Conservation (phyloP, 2,113 vertebrate species). For the Dasypus novemcinctus region DNA sequence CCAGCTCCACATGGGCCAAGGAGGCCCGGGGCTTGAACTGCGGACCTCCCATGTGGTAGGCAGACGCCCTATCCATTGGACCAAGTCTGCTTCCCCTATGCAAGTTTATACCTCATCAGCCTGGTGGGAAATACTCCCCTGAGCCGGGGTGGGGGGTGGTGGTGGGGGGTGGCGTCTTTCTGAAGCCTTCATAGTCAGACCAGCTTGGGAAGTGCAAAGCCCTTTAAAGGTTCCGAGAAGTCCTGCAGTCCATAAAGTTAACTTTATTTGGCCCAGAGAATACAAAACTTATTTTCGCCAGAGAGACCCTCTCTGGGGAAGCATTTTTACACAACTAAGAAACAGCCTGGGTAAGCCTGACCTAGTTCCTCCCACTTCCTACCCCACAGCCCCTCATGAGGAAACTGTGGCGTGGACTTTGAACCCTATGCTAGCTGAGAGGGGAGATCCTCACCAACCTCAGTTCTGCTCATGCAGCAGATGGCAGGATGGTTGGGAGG, state of each 20-base stretch:
- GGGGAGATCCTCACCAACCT: not conserved
- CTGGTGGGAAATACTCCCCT: not conserved
- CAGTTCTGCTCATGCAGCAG: not conserved
- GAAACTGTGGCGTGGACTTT: not conserved
- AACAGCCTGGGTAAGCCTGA: not conserved
- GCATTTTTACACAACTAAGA: slow-evolving; percentile 6
- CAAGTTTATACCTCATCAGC: not conserved
- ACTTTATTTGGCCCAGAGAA: not conserved
- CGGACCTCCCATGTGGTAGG: too few species aligned
- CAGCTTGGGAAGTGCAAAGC: not conserved
- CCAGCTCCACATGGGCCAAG: too few species aligned
- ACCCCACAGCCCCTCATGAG: rapidly evolving
- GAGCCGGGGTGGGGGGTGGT: too few species aligned
- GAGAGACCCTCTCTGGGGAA: not conserved
- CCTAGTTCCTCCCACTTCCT: not conserved
- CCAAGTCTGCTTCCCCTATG: too few species aligned
- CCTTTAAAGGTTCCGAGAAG: not conserved
- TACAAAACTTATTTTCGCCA: not conserved
- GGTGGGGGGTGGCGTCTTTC: not conserved
- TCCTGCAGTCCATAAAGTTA: not conserved
- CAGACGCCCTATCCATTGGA: too few species aligned
- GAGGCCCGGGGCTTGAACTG: too few species aligned
- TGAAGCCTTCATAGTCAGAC: not conserved
- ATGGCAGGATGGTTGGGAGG: not conserved
- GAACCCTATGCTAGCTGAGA: not conserved